These are phyloP conservation scores for Acanthosepion lycidas DNA, from an alignment of 2,888 invertebrate genomes.

Conservation along the genomic window DNA sequence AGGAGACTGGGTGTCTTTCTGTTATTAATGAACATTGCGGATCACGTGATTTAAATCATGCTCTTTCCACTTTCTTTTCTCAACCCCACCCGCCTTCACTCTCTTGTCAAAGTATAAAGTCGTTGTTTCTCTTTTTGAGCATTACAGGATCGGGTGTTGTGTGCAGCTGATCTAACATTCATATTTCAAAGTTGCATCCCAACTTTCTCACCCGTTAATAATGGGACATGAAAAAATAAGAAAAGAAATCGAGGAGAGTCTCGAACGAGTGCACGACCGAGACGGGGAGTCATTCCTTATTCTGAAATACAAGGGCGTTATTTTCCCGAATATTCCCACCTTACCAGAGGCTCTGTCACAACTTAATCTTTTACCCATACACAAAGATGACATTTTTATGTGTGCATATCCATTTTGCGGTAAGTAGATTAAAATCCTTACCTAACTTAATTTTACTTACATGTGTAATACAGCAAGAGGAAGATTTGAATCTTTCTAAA, in stretches of 20 bases:
- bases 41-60: no score
- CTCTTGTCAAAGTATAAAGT: no score
- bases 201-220: neutral
- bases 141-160: neutral
- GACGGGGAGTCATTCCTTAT: neutral
- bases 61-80: no score
- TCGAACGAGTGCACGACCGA: neutral
- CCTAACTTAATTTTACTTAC: neutral
- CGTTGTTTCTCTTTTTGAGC: no score
- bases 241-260: slow-evolving; percentile 2
- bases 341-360: neutral
- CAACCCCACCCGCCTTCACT: neutral
- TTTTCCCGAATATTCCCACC: neutral
- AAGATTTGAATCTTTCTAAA: no score
- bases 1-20: no score
- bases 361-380: neutral
- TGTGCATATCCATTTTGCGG: neutral
- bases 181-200: neutral
- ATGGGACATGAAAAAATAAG: neutral
- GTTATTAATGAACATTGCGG: no score
- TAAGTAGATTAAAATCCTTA: neutral
- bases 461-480: no score
- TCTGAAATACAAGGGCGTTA: neutral
- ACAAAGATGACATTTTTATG: neutral
- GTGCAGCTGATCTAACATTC: neutral